Evolutionary conservation across 2,797 vertebrate genomes (phyloP), one percentile per base, ranked within the genome.

Genomic region (Parauchenoglanis ngamensis): DNA sequence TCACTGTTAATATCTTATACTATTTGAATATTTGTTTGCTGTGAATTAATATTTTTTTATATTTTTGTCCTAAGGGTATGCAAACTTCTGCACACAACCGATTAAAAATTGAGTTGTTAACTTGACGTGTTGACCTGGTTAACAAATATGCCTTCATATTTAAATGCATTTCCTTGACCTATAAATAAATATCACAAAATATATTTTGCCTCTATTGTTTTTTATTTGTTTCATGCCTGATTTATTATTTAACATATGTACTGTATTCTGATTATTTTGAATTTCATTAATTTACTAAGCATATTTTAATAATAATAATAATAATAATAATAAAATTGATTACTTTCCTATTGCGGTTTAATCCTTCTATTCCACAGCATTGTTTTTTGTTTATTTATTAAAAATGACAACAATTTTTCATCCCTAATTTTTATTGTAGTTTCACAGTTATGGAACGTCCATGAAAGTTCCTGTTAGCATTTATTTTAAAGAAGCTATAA

Each of bases 151-250:
- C 73, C 56, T 87, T 72, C 25, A 78, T 85, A 44, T 78, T 84
- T 35, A 81, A 85, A 82, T 86, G 73, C 80, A 88, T 82, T 86
- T 83, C 65, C 40, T 87, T 49, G 40, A 77, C 19, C 25, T 82
- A 70, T 82, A 54, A 89, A 86, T 87, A 87, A 87, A 87, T 17
- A 78, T 7, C 17, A 44, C 46, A 52, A 40, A 28, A 46, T 46
- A 67, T 21, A 83, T 35, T 23, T 54, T 31, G 80, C 13, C 25
- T 49, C 46, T 21, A 25, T 61, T 80, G 31, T 65, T 25, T 81
- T n/a, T 59, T 25, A 44, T 63, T 63, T 46, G 3, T 59, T 25
- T 40, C 1, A 4, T 76, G 12, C 40, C 25, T 8, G 40, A 46
- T 10, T 44, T 23, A 44, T 2, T 44, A 72, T 21, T 44, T 72